Evolutionary conservation across 2,888 invertebrate species (phyloP).

Genomic region (Zhuqinia jingwanae): DNA sequence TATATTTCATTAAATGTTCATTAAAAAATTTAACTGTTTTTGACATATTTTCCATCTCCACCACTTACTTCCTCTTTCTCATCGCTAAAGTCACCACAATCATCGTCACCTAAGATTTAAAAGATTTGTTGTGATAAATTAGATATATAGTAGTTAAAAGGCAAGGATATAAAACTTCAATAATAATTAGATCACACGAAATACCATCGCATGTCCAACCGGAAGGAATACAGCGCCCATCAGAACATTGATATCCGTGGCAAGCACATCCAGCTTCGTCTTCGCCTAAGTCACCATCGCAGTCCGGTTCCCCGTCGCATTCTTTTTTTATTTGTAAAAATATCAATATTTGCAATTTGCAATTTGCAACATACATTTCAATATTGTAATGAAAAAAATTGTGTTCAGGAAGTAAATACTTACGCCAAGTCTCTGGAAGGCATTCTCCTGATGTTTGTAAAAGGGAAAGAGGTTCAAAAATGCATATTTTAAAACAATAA

Average conservation of each 20-base stretch:
- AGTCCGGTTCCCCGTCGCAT: conserved; percentile 31
- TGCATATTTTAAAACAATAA: not conserved
- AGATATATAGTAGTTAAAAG: no score
- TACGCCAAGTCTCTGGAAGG: conserved; percentile 6
- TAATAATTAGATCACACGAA: not conserved
- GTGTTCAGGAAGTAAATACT: not conserved
- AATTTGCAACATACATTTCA: not conserved
- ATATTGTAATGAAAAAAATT: not conserved
- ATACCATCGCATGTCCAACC: conserved; percentile 29
- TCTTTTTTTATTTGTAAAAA: no score
- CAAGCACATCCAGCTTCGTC: conserved; percentile 38
- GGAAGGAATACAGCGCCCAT: not conserved
- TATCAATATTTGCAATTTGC: not conserved
- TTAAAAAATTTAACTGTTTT: no score
- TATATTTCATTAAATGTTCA: not conserved
- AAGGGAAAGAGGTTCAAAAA: no score
- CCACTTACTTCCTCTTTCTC: conserved; percentile 53
- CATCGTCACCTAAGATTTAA: conserved; percentile 21
- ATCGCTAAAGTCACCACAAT: conserved; percentile 47
- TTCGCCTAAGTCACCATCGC: conserved; percentile 1
- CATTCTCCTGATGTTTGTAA: not conserved
- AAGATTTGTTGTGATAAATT: not conserved
- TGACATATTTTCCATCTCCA: no score
- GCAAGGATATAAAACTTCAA: not conserved
- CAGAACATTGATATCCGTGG: conserved; percentile 28